Base-by-base conservation (phyloP, 2,888 invertebrate species). In the Thera britannica region DNA sequence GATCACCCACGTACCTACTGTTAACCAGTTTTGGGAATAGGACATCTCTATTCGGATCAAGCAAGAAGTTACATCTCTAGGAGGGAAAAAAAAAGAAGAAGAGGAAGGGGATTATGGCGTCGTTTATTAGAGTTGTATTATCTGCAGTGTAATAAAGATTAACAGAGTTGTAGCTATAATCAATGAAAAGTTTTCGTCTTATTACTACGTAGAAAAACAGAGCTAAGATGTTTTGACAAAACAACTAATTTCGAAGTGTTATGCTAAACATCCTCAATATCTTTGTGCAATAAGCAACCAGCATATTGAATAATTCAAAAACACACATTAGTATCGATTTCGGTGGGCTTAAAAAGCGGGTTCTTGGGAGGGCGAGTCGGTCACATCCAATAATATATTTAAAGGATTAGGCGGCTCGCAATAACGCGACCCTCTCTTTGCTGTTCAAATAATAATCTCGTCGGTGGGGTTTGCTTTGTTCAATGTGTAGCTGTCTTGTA, bases 301-400 rank as follows among this genome's bases (percentile, higher is more conserved):
- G 58, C 67, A 67, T 63, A 73, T 71, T 67, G 79, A 79, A 83
- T 82, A 79, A 81, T 83, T 83, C 81, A 83, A 76, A 71, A 76
- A 80, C 83, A 86, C 83, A 83, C 86, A 87, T 91, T 88, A 86
- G 85, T 89, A 91, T 90, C 87, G 92, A 90, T 90, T 89, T 86
- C 75, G 84, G 80, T 81, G 83, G 79, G 88, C 86, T 90, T 90
- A 91, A 92, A 92, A 89, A 89, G 79, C 85, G 78, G 83, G 82
- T 85, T 86, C 87, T 87, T 81, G 79, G 78, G 85, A 85, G 87
- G 88, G 83, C 82, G 84, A 85, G 80, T 79, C 86, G 87, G 88
- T 87, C 89, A 87, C 89, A 86, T 89, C 82, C 91, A 90, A 93
- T 93, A 93, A 93, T 93, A 93, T 93, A 93, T 93, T 93, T 93